These are phyloP conservation scores for Bubo scandiacus DNA, from an alignment of 2,113 vertebrate genomes.

Conservation along the genomic window DNA sequence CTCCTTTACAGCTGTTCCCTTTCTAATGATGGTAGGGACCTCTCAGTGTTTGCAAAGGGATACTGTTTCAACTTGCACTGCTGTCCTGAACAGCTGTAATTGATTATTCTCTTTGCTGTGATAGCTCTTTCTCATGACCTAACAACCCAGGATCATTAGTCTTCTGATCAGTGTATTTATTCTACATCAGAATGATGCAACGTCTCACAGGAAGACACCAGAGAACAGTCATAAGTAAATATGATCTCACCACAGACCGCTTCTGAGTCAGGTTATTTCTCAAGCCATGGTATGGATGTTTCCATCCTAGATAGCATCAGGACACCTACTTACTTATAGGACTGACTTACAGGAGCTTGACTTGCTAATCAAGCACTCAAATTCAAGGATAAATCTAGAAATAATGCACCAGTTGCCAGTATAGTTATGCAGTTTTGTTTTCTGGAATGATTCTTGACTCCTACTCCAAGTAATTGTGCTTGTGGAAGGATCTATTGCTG, in stretches of 20 bases:
- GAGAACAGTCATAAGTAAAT: background rate
- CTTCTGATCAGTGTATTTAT: background rate
- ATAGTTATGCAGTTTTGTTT: background rate
- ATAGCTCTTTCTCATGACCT: slow-evolving; percentile 34
- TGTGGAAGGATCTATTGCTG: background rate
- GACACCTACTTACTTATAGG: background rate
- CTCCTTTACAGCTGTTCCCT: background rate
- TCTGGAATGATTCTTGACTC: background rate
- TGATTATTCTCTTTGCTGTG: slow-evolving; percentile 10
- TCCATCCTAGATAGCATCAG: background rate
- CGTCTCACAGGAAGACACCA: background rate
- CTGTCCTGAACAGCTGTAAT: background rate
- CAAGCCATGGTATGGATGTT: background rate
- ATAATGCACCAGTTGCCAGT: background rate
- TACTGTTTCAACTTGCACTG: background rate
- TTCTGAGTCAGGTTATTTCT: background rate
- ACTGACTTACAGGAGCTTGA: background rate
- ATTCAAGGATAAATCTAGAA: background rate
- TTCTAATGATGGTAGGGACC: background rate
- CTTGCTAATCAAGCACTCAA: background rate
- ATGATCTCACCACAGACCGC: rapidly evolving
- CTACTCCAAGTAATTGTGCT: background rate
- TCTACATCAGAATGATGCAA: background rate
- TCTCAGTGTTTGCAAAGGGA: background rate
- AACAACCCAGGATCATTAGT: background rate